These are phyloP conservation scores for Saturnia japonica DNA, from an alignment of 2,888 invertebrate genomes.

Conservation along the genomic window DNA sequence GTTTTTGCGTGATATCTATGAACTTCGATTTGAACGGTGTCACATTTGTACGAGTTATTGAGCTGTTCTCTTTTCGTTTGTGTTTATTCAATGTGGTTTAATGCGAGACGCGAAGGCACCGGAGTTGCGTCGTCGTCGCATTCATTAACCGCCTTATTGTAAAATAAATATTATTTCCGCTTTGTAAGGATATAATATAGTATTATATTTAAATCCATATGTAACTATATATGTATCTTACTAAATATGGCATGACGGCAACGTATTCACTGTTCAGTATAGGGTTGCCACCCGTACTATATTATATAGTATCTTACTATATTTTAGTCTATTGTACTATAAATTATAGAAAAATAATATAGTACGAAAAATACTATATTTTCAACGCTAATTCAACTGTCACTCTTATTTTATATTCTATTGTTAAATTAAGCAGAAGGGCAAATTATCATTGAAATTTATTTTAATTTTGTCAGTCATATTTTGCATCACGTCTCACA, in stretches of 20 bases:
- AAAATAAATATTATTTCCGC: slow-evolving; percentile 2
- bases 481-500: no score
- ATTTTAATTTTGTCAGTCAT: no score
- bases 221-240: not conserved
- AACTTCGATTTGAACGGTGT: not conserved
- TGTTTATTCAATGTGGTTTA: not conserved
- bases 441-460: no score
- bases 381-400: no score
- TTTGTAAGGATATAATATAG: slow-evolving; percentile 5
- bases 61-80: not conserved
- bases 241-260: not conserved
- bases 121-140: not conserved
- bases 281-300: no score
- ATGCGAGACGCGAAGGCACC: slow-evolving; percentile 11
- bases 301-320: no score
- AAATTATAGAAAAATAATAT: no score
- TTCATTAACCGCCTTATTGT: slow-evolving; percentile 1
- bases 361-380: no score
- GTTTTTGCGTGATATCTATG: not conserved
- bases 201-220: not conserved
- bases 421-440: no score
- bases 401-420: no score
- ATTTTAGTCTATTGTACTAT: no score
- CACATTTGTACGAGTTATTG: not conserved
- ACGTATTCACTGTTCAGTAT: slow-evolving; percentile 8